phyloP scores from a whole-genome alignment of 2,888 invertebrate genomes.

The Chaetoderma sp. region DNA sequence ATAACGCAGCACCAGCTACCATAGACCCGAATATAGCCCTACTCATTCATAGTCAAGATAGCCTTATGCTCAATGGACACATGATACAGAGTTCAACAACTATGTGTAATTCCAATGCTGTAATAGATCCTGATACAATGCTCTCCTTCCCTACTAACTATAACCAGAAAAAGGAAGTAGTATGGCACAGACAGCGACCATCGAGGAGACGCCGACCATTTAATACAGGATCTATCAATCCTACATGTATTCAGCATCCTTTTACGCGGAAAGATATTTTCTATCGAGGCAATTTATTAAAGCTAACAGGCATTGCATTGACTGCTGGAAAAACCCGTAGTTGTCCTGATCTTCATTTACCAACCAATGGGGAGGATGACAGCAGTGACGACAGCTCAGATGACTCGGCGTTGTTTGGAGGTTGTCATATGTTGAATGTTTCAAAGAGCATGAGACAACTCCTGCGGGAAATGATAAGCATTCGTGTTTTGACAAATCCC shows the following conservation, averaged over 20 bases:
- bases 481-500: slow-evolving; percentile 52
- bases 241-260: slow-evolving; percentile 30
- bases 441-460: background rate
- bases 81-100: background rate
- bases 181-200: slow-evolving; percentile 27
- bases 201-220: slow-evolving; percentile 16
- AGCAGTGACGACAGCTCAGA: background rate
- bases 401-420: background rate
- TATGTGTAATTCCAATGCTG: too few relatives aligned
- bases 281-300: slow-evolving; percentile 62
- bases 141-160: too few relatives aligned
- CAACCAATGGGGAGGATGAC: too few relatives aligned
- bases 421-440: background rate
- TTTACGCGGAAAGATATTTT: slow-evolving; percentile 65
- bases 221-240: too few relatives aligned
- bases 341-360: slow-evolving; percentile 89
- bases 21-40: too few relatives aligned
- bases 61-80: background rate
- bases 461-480: slow-evolving; percentile 51
- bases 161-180: slow-evolving; percentile 7
- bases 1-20: background rate
- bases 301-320: slow-evolving; percentile 29
- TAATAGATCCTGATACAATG: too few relatives aligned
- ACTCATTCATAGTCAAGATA: too few relatives aligned
- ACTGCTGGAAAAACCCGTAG: slow-evolving; percentile 88